Evolutionary conservation across 2,888 invertebrate species (phyloP).

Genomic region (Psylliodes chrysocephalus): DNA sequence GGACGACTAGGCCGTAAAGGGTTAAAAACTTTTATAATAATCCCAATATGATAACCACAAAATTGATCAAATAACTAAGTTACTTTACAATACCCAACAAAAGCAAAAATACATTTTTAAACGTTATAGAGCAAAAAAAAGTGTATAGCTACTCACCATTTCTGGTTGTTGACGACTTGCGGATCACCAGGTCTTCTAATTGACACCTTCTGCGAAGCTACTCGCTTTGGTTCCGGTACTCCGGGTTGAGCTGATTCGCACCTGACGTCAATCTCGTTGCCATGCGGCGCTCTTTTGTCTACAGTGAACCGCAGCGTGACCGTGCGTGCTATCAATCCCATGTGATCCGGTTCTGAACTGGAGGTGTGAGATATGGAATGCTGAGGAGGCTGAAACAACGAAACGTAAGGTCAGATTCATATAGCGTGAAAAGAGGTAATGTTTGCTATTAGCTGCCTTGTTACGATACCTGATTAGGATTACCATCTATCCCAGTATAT

Average conservation of each 20-base stretch:
- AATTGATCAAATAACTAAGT: no score
- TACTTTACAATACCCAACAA: no score
- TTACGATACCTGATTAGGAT: no score
- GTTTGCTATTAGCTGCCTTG: no score
- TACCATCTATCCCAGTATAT: no score
- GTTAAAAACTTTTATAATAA: no score
- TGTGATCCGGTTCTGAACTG: slow-evolving; percentile 51
- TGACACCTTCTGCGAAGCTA: slow-evolving; percentile 47
- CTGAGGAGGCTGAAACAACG: slow-evolving; percentile 52
- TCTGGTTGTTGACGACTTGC: slow-evolving; percentile 54
- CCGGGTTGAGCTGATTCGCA: slow-evolving; percentile 59
- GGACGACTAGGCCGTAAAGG: no score
- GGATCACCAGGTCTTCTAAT: slow-evolving; percentile 46
- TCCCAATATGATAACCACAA: no score
- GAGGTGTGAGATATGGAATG: slow-evolving; percentile 53
- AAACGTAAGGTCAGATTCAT: no score
- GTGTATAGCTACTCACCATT: slow-evolving; percentile 31
- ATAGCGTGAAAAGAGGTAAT: no score
- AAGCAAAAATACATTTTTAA: no score
- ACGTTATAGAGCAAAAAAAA: no score
- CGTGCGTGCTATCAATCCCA: slow-evolving; percentile 54
- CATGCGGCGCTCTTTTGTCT: slow-evolving; percentile 54
- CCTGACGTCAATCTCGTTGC: slow-evolving; percentile 54
- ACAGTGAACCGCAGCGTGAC: slow-evolving; percentile 52
- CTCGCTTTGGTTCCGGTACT: slow-evolving; percentile 54